Percentiles rank a stretch among this genome's conserved stretches.
These are phyloP conservation scores for Centropristis striata DNA, from an alignment of 2,113 vertebrate species.

Conservation along the genomic window DNA sequence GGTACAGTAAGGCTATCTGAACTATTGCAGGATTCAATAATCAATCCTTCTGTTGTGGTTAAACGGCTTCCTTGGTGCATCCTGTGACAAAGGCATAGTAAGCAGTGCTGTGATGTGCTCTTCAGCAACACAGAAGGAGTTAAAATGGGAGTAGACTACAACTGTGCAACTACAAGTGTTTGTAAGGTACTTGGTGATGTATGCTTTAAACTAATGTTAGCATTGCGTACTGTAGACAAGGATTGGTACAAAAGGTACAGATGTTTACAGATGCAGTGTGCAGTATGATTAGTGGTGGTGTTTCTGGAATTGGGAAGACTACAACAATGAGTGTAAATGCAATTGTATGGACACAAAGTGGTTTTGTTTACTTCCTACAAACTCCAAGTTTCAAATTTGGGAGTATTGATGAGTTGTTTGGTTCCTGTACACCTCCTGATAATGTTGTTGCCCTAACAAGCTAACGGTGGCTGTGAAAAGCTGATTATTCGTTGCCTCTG, in stretches of 20 bases:
- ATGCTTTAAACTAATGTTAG: background rate
- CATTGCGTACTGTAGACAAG: background rate
- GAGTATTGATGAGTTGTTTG: background rate
- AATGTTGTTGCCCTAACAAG: background rate
- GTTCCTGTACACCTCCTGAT: background rate
- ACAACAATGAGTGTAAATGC: background rate
- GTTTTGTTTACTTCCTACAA: conserved; percentile 16
- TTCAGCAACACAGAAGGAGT: background rate
- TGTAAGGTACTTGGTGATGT: background rate
- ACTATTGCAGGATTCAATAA: conserved; percentile 24
- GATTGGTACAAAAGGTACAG: background rate
- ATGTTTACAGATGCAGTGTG: background rate
- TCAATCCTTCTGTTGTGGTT: conserved; percentile 21
- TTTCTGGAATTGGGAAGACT: background rate
- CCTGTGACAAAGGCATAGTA: background rate
- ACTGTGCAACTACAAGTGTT: background rate
- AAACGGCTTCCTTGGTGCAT: background rate
- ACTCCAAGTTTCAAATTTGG: background rate
- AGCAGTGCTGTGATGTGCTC: too few relatives aligned
- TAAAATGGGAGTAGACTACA: background rate
- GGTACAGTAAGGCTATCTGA: conserved; percentile 5
- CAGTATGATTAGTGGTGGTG: too few relatives aligned
- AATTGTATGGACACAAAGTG: background rate
- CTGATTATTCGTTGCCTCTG: background rate
- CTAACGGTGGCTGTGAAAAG: background rate